These are phyloP conservation scores for Morelia viridis DNA, from an alignment of 2,797 vertebrate species.

Conservation along the genomic window DNA sequence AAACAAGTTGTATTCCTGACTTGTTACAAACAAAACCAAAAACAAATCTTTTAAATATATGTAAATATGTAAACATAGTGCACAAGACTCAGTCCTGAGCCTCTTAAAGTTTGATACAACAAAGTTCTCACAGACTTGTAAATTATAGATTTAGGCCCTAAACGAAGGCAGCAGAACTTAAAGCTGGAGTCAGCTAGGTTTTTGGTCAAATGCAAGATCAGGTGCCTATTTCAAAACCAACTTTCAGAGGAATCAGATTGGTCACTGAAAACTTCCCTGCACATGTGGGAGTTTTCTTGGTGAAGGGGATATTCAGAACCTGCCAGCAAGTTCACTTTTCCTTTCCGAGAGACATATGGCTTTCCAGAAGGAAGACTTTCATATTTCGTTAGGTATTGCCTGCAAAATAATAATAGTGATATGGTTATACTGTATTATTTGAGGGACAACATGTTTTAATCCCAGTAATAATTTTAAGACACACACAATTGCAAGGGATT, in stretches of 20 bases:
- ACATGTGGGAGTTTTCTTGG: conserved; percentile 97
- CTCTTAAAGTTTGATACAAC: conserved; percentile 52
- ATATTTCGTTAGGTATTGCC: conserved; percentile 81
- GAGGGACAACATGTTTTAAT: background rate
- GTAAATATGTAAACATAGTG: conserved; percentile 90
- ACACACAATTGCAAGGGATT: background rate
- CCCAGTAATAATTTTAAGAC: background rate
- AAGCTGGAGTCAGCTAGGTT: conserved; percentile 26
- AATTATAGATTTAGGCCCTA: conserved; percentile 56
- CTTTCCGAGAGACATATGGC: conserved; percentile 71
- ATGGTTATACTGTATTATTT: background rate
- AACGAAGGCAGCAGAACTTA: conserved; percentile 18
- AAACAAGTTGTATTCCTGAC: conserved; percentile 32
- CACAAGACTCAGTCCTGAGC: conserved; percentile 63
- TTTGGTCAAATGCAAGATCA: conserved; percentile 25
- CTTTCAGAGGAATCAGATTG: conserved; percentile 66
- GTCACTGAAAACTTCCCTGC: conserved; percentile 82
- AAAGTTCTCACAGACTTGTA: conserved; percentile 49
- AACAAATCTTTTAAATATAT: conserved; percentile 83
- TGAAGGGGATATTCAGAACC: conserved; percentile 94
- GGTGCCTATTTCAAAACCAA: conserved; percentile 72
- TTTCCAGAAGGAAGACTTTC: conserved; percentile 85
- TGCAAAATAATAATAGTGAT: conserved; percentile 57
- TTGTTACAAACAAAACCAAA: conserved; percentile 69
- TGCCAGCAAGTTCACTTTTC: conserved; percentile 72